Base-by-base conservation (phyloP, 2,797 vertebrate species). In the Hemibagrus guttatus region DNA sequence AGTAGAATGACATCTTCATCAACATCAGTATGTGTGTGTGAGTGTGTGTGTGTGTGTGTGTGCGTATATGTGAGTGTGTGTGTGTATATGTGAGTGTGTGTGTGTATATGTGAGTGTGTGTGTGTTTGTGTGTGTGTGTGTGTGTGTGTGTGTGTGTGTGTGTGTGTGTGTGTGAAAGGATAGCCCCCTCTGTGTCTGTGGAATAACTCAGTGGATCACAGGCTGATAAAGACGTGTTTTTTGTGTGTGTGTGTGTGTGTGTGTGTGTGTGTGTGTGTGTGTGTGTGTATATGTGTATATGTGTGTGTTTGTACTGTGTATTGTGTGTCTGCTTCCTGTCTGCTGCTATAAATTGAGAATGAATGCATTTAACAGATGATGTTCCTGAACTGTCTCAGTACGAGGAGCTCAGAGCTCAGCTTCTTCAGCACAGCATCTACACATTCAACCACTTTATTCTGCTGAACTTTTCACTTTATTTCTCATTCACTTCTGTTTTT, bases 11-110 rank as follows among this genome's bases (percentile, higher is more conserved):
- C 42, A 83, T 52, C 46, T 71, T 31, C 19, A 39, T 66, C 11
- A 69, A 23, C 14, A 58, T 42, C 19, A 12, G 63, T 86, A 66
- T 74, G 85, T 86, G 79, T 85, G 78, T 72, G 66, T 81, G 52
- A 66, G 46, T 81, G 39, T 80, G 81, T 85, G 63, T 58, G 69
- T 71, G 68, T 54, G 66, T 58, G 39, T 68, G 46, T 26, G 35
- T 64, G 35, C 4, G 35, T 39, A 4, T 39, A 4, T 39, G 35
- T 39, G 1, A 2, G 35, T 39, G 35, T 39, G 35, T 39, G 35
- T 39, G 35, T 39, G 35, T 39, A 4, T 39, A 4, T 39, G 35
- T 39, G n/a, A 61, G 14, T 68, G 79, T 84, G 78, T 63, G 59
- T 78, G 66, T 63, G 66, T 58, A 49, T 78, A 49, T 42, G 54